Conservation (phyloP, 2,113 vertebrate genomes). For the Myodes glareolus region DNA sequence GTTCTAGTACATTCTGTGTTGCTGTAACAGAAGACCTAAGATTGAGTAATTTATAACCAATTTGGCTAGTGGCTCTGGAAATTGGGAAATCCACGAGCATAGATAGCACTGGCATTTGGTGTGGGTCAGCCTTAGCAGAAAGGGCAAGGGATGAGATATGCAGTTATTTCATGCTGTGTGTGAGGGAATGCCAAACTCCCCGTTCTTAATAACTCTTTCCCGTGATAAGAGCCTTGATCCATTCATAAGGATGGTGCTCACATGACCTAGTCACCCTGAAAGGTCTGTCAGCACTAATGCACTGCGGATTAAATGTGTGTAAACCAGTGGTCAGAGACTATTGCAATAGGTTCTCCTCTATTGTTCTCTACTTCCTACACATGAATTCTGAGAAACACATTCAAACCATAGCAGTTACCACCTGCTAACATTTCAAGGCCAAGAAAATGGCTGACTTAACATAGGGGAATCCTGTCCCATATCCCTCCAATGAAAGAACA, state of each 20-base stretch:
- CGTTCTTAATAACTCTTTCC: neutral
- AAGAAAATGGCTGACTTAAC: neutral
- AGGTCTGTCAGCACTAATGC: neutral
- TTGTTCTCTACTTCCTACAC: neutral
- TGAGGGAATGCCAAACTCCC: neutral
- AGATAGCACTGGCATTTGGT: neutral
- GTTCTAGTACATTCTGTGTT: neutral
- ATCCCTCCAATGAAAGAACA: neutral
- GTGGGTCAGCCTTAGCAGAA: neutral
- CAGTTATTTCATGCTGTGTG: too few relatives aligned
- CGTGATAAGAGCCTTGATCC: neutral
- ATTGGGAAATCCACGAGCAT: neutral
- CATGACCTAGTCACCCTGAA: neutral
- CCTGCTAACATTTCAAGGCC: neutral
- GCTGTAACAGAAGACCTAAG: neutral
- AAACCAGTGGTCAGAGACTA: too few relatives aligned
- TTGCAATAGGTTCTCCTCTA: neutral
- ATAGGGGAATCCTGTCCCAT: neutral
- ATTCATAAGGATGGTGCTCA: neutral
- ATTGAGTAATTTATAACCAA: neutral
- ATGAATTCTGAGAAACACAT: neutral
- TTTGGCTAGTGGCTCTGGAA: neutral
- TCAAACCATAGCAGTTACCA: neutral
- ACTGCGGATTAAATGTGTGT: neutral
- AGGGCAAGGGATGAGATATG: neutral